A percentile compares a stretch with the other conserved stretches of the same genome.
phyloP scores from a whole-genome alignment of 1,140 invertebrate genomes.

The Gonioctena quinquepunctata region DNA sequence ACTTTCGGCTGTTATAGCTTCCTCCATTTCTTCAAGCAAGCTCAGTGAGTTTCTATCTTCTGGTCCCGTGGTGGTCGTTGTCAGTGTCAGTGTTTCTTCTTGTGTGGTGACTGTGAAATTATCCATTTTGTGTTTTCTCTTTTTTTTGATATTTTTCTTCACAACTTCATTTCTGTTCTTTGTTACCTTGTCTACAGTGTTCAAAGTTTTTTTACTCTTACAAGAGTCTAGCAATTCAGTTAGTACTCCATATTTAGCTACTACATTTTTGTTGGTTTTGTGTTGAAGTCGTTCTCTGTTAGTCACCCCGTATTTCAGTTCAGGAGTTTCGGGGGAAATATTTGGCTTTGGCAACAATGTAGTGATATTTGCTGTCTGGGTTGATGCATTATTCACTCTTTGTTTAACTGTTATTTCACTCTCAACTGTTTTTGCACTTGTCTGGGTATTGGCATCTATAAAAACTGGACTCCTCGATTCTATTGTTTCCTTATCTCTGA shows the following conservation, averaged over 20 bases:
- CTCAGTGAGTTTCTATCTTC: too few species aligned
- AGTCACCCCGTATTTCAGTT: neutral
- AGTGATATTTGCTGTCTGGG: neutral
- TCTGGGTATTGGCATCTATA: neutral
- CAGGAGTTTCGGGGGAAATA: neutral
- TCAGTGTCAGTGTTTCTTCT: too few species aligned
- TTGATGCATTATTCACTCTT: neutral
- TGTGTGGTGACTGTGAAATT: too few species aligned
- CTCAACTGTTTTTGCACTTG: neutral
- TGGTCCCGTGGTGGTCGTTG: too few species aligned
- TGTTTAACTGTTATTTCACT: neutral
- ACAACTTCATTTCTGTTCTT: neutral
- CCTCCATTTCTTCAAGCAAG: too few species aligned
- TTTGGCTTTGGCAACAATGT: conserved; percentile 2
- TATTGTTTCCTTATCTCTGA: neutral
- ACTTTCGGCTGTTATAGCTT: too few species aligned
- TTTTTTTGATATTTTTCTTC: neutral
- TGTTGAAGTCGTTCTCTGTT: neutral
- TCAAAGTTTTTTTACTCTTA: neutral
- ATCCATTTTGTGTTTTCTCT: neutral
- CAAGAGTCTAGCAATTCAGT: neutral
- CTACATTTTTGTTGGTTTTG: neutral
- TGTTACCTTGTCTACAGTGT: neutral
- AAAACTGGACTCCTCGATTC: neutral
- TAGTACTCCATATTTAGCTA: neutral